Percentiles rank a stretch among this genome's conserved stretches.
Evolutionary conservation across 2,797 vertebrate genomes (phyloP).

Genomic region (Rhinella marina): DNA sequence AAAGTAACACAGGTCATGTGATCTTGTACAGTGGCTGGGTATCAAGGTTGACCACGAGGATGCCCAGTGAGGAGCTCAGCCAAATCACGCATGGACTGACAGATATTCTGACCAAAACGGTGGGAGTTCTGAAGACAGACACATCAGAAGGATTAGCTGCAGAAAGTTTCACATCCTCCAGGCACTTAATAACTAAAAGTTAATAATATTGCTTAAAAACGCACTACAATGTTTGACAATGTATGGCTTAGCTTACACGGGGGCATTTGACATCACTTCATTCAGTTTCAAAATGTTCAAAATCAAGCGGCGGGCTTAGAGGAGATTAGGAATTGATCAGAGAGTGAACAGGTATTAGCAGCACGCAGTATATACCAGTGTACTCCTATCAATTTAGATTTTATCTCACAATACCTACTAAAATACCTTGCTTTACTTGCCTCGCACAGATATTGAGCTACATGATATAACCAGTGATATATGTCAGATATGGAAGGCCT

Average conservation of each 20-base stretch:
- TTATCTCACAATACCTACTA: background rate
- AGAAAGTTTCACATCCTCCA: background rate
- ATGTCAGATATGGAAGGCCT: background rate
- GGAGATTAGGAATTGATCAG: background rate
- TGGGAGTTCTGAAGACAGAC: slow-evolving; percentile 54
- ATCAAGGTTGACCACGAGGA: slow-evolving; percentile 4
- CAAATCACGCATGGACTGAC: slow-evolving; percentile 60
- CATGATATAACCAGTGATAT: background rate
- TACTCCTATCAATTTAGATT: background rate
- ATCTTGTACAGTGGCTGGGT: slow-evolving; percentile 26
- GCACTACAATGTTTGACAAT: background rate
- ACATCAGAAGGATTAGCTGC: slow-evolving; percentile 8
- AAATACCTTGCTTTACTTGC: background rate
- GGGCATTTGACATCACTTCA: background rate
- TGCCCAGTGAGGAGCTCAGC: slow-evolving; percentile 43
- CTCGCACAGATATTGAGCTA: background rate
- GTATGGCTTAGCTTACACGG: background rate
- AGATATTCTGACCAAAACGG: slow-evolving; percentile 57
- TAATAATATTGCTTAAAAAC: background rate
- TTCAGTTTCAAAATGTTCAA: background rate
- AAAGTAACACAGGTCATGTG: slow-evolving; percentile 43
- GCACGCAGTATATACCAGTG: background rate
- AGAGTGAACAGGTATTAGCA: background rate
- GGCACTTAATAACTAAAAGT: background rate
- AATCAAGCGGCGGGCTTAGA: background rate